These are phyloP conservation scores for Lytechinus pictus DNA, from an alignment of 35 echinoderm and acorn worm species.

Conservation along the genomic window DNA sequence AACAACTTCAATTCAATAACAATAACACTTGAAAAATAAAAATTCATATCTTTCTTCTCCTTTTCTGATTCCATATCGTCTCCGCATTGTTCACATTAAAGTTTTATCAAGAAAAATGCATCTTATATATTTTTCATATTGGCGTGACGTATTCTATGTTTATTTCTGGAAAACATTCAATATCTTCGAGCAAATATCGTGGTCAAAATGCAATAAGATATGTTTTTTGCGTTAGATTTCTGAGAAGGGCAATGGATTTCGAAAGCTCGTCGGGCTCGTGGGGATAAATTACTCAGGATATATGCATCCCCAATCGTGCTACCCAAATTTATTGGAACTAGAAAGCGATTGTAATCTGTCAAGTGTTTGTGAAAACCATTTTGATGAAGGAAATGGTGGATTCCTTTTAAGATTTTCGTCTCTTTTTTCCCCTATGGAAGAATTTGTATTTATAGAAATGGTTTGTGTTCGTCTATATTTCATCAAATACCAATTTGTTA, in stretches of 20 bases:
- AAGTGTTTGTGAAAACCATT: background rate
- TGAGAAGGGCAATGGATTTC: background rate
- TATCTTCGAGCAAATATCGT: background rate
- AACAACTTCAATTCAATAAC: no score
- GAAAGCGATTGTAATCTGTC: background rate
- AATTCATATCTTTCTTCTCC: no score
- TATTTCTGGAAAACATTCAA: background rate
- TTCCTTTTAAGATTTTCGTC: background rate
- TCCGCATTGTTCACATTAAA: no score
- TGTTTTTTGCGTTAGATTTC: background rate
- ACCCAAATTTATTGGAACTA: background rate
- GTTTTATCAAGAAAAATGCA: background rate
- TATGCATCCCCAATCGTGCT: background rate
- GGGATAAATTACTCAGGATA: background rate
- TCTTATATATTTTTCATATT: background rate
- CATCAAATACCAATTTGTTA: conserved; percentile 6
- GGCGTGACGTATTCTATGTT: background rate
- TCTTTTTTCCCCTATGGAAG: background rate
- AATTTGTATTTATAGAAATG: background rate
- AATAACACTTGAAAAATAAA: no score
- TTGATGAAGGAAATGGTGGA: background rate
- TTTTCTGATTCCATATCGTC: no score
- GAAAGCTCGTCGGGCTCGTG: background rate
- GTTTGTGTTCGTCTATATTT: background rate
- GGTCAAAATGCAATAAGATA: background rate